Evolutionary conservation across 2,888 invertebrate species (phyloP), one percentile per base, ranked within the genome.

Genomic region (Stenolophus ochropezus): DNA sequence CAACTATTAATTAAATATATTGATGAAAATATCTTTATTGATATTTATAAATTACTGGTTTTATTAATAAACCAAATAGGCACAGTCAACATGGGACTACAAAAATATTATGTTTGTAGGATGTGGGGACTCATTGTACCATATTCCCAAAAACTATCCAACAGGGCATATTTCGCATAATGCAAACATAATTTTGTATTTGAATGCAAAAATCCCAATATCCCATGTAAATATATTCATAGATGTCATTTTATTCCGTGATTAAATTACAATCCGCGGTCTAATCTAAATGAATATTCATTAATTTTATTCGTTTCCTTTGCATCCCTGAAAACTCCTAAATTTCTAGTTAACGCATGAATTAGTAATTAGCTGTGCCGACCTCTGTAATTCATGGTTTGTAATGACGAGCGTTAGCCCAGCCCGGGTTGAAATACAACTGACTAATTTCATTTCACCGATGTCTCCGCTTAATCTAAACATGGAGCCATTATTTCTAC

Each of bases 291-390:
- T 61, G 61, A 61, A 61, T 61, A 61, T 61, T 61, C 61, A 61
- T 61, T 27, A 61, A 61, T 61, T 61, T 42, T 27, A 33, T 69
- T 69, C 65, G 42, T 69, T 27, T 69, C 65, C 33, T 65, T 65
- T 27, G 33, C 27, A 2, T 16, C 65, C 33, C 65, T 42, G 18
- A 69, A 69, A 69, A 33, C 27, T 33, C 27, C 27, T 69, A 69
- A 58, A 69, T 69, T 69, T 27, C 65, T 33, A 69, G 33, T 69
- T 69, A 69, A 69, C 33, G 33, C 65, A 69, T 69, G 33, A 42
- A 69, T 69, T 61, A 61, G 25, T 61, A 61, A 61, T 61, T 61
- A 61, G n/a, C 23, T 11, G 61, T 25, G 25, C 14, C 65, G 18
- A 69, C 65, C 65, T 69, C 33, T 42, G 65, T 69, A 33, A 69